These are phyloP conservation scores for Hydropotes inermis DNA, from an alignment of 2,113 vertebrate species.

Conservation along the genomic window DNA sequence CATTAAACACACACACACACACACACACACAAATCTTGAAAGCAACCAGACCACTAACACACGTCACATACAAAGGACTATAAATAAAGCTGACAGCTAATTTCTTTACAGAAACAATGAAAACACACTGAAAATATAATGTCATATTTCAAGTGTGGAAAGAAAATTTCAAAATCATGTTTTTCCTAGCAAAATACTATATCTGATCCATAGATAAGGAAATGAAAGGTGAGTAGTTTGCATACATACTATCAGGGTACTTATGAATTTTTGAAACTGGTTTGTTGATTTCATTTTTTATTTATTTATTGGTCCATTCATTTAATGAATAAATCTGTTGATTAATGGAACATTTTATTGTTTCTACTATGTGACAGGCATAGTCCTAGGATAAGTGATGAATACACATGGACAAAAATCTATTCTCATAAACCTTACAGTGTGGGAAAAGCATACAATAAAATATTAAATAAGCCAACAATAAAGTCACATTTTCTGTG, in stretches of 20 bases:
- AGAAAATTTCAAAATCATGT: background rate
- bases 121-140: background rate
- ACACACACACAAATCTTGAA: background rate
- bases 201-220: background rate
- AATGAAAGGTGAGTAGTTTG: background rate
- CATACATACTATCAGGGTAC: background rate
- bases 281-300: background rate
- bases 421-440: background rate
- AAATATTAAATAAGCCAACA: background rate
- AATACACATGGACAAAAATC: background rate
- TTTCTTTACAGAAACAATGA: background rate
- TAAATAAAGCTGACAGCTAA: background rate
- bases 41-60: background rate
- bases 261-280: background rate
- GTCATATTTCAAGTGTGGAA: background rate
- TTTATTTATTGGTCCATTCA: background rate
- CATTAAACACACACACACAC: background rate
- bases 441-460: background rate
- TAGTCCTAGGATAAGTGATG: background rate
- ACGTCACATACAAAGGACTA: background rate
- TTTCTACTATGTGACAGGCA: background rate
- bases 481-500: background rate
- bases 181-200: background rate
- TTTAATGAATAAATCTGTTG: background rate
- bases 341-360: background rate